phyloP scores from a whole-genome alignment of 2,113 vertebrate species.

The Cyphotilapia sp. region DNA sequence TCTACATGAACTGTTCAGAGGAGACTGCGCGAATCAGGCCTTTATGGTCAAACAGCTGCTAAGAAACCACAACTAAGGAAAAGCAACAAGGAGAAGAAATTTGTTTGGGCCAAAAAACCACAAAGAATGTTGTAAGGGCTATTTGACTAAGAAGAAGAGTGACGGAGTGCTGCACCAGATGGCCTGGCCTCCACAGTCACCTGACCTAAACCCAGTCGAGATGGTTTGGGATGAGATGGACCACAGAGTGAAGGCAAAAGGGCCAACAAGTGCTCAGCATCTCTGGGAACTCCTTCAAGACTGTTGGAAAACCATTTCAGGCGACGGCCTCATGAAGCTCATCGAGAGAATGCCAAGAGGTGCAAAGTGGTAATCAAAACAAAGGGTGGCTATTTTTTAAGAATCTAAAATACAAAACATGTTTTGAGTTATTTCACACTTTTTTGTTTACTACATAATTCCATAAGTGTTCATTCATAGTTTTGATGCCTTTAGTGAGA shows the following conservation, averaged over 20 bases:
- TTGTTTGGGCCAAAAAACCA: rapidly evolving
- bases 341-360: background rate
- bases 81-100: background rate
- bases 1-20: background rate
- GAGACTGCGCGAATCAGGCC: rapidly evolving
- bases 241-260: rapidly evolving
- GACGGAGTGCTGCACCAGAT: background rate
- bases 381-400: background rate
- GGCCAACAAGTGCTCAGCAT: background rate
- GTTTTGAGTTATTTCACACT: background rate
- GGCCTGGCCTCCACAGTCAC: background rate
- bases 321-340: rapidly evolving
- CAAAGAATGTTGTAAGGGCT: background rate
- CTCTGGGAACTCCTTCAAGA: background rate
- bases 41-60: background rate
- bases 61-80: rapidly evolving
- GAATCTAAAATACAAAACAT: background rate
- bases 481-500: background rate
- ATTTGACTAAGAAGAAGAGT: background rate
- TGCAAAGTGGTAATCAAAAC: rapidly evolving
- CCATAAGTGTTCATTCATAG: background rate
- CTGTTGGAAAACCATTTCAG: background rate
- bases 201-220: rapidly evolving
- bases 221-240: background rate
- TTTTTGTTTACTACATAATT: background rate